Percentiles rank a stretch among this genome's conserved stretches.
phyloP scores from a whole-genome alignment of 1,140 invertebrate genomes.

The Cyphomyrmex costatus region DNA sequence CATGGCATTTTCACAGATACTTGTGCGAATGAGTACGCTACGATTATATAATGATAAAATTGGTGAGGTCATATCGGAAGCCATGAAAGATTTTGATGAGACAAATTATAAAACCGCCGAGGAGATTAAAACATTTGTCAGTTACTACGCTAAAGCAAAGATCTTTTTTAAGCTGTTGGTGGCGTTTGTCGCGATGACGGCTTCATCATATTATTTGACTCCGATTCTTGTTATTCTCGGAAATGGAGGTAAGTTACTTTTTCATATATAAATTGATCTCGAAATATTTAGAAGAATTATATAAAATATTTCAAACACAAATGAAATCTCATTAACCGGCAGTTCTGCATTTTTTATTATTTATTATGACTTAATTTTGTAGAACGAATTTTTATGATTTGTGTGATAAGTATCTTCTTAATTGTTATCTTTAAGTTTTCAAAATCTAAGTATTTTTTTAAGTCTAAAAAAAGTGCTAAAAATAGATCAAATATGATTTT shows the following conservation, averaged over 20 bases:
- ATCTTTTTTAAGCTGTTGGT: slow-evolving; percentile 77
- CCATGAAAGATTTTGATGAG: slow-evolving; percentile 75
- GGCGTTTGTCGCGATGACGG: slow-evolving; percentile 76
- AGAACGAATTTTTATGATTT: not conserved
- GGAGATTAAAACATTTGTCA: slow-evolving; percentile 74
- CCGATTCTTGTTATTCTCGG: slow-evolving; percentile 69
- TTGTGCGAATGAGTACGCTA: slow-evolving; percentile 76
- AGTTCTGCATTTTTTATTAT: not conserved
- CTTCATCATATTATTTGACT: slow-evolving; percentile 79
- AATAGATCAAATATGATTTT: not conserved
- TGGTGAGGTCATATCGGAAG: slow-evolving; percentile 74
- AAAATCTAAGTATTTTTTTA: not conserved
- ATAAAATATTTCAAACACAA: not conserved
- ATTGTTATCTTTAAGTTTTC: not conserved
- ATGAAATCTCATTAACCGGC: not conserved
- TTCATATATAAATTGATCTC: slow-evolving; percentile 6
- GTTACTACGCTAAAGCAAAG: slow-evolving; percentile 77
- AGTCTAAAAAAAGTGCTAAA: not conserved
- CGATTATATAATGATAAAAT: slow-evolving; percentile 74
- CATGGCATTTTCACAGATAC: slow-evolving; percentile 80
- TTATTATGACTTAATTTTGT: not conserved
- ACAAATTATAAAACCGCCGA: slow-evolving; percentile 71
- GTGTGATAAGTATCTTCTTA: not conserved
- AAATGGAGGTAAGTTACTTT: slow-evolving; percentile 43
- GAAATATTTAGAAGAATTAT: not conserved